A percentile compares a stretch with the other conserved stretches of the same genome.
phyloP scores from a whole-genome alignment of 2,888 invertebrate species.

The Deroplatys truncata region DNA sequence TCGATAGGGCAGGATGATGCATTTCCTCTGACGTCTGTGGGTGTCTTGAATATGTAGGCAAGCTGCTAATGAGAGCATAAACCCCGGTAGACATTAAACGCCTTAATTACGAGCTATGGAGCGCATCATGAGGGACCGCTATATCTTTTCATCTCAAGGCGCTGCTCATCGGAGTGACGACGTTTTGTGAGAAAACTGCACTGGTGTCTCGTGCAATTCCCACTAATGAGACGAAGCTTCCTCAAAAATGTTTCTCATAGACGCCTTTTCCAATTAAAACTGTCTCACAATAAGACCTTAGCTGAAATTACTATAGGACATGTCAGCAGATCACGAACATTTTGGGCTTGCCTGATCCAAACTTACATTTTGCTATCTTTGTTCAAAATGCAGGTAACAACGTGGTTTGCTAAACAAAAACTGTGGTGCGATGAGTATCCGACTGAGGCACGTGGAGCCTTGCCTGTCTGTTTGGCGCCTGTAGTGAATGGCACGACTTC shows the following conservation, averaged over 20 bases:
- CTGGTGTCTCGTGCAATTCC: neutral
- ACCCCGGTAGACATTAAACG: neutral
- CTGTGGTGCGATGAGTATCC: too few relatives aligned
- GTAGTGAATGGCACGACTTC: too few relatives aligned
- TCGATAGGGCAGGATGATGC: neutral
- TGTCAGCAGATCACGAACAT: neutral
- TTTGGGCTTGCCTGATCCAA: neutral
- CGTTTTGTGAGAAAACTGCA: neutral
- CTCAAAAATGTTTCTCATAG: neutral
- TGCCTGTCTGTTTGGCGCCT: too few relatives aligned
- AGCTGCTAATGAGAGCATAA: neutral
- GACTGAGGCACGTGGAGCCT: too few relatives aligned
- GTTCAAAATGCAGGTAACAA: too few relatives aligned
- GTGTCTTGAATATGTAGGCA: neutral
- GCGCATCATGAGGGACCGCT: neutral
- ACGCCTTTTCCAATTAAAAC: neutral
- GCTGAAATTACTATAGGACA: too few relatives aligned
- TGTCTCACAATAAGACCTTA: neutral
- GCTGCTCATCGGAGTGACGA: neutral
- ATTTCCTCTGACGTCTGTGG: neutral
- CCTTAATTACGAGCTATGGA: neutral
- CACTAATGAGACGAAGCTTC: neutral
- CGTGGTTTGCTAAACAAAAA: too few relatives aligned
- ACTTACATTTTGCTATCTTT: too few relatives aligned
- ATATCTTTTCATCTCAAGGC: neutral